These are phyloP conservation scores for Montipora cactus DNA, from an alignment of 64 coral and sea anemone species.

Conservation along the genomic window DNA sequence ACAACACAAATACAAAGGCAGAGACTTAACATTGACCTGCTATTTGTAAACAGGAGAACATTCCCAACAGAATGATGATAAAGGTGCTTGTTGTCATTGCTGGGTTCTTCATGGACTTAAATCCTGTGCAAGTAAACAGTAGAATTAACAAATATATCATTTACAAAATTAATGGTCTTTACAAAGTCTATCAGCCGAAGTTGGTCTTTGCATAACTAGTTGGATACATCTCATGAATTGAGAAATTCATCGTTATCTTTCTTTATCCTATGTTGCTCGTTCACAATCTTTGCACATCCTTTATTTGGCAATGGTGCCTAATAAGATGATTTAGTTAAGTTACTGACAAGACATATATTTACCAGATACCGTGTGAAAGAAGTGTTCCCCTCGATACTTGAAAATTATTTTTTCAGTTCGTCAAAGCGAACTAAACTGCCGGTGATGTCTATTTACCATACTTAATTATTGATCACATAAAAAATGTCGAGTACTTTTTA, in stretches of 20 bases:
- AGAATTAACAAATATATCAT: background rate
- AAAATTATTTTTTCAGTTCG: too few relatives aligned
- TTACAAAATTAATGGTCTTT: background rate
- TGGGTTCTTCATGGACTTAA: background rate
- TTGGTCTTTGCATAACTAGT: too few relatives aligned
- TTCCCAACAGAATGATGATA: background rate
- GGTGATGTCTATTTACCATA: too few relatives aligned
- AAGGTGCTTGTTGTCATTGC: constrained; percentile 9
- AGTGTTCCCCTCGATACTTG: background rate
- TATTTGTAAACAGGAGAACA: background rate
- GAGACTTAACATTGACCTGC: background rate
- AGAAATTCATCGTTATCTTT: too few relatives aligned
- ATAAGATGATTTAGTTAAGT: too few relatives aligned
- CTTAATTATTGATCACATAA: constrained; percentile 5
- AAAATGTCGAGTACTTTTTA: background rate
- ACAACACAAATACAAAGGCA: background rate
- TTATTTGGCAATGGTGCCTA: too few relatives aligned
- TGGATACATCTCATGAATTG: too few relatives aligned
- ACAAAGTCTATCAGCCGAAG: too few relatives aligned
- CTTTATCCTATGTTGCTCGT: too few relatives aligned
- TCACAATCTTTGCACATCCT: too few relatives aligned
- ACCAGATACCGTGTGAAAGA: background rate
- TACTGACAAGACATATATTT: background rate
- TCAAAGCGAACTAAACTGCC: background rate
- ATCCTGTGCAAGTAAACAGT: background rate